Evolutionary conservation across 2,797 vertebrate species (phyloP).

Genomic region (Mareca strepera): DNA sequence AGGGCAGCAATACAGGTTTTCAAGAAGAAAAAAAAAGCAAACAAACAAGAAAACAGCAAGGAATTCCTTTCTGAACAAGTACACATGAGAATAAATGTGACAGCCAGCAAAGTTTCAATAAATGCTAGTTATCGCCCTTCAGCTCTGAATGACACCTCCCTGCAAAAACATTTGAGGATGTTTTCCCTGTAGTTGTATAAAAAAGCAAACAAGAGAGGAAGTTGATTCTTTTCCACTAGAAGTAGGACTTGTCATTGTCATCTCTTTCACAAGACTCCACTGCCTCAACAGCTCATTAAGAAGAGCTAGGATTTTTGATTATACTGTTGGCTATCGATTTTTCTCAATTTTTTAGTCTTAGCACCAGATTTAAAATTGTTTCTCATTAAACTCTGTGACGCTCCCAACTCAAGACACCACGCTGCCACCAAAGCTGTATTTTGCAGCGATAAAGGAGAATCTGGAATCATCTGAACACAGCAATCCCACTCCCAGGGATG

Average conservation of each 20-base stretch:
- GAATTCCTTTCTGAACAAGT: not conserved
- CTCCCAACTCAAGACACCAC: not conserved
- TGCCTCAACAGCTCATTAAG: not conserved
- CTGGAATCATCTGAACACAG: not conserved
- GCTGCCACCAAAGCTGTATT: not conserved
- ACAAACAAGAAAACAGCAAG: not conserved
- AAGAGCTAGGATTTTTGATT: not conserved
- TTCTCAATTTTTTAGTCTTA: not conserved
- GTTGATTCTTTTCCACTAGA: not conserved
- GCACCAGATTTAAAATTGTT: not conserved
- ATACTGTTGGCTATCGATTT: too few relatives aligned
- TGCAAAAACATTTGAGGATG: not conserved
- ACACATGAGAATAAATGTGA: not conserved
- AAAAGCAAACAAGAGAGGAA: not conserved
- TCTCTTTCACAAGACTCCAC: not conserved
- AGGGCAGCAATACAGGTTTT: not conserved
- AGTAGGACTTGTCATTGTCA: not conserved
- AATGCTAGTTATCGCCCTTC: not conserved
- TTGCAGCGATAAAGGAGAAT: not conserved
- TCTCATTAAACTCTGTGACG: not conserved
- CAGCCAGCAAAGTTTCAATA: not conserved
- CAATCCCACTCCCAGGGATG: not conserved
- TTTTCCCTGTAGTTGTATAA: fast-evolving
- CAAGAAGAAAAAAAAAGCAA: not conserved
- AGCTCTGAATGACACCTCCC: not conserved